These are phyloP conservation scores for Panagrolaimus sp. DNA, from an alignment of 1,140 invertebrate genomes.

Conservation along the genomic window DNA sequence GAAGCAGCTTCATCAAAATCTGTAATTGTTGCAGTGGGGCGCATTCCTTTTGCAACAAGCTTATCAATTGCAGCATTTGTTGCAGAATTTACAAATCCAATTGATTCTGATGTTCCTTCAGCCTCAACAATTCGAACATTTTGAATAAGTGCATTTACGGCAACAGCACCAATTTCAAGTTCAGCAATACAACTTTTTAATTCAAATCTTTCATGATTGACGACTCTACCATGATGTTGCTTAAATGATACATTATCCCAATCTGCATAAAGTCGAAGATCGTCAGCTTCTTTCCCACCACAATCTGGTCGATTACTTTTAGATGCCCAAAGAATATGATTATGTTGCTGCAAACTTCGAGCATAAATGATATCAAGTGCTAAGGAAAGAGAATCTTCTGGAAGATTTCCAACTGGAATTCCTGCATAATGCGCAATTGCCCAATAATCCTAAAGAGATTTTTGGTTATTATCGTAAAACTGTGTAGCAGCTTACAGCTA, in stretches of 20 bases:
- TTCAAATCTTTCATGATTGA: slow-evolving; percentile 78
- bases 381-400: slow-evolving; percentile 66
- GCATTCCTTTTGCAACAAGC: slow-evolving; percentile 46
- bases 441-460: slow-evolving; percentile 37
- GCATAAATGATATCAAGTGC: slow-evolving; percentile 48
- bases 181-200: slow-evolving; percentile 73
- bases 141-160: slow-evolving; percentile 84
- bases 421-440: slow-evolving; percentile 40
- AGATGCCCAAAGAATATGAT: slow-evolving; percentile 92
- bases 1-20: slow-evolving; percentile 80
- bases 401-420: slow-evolving; percentile 71
- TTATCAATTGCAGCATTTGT: slow-evolving; percentile 62
- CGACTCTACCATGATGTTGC: slow-evolving; percentile 63
- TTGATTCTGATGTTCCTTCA: slow-evolving; percentile 59
- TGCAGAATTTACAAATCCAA: slow-evolving; percentile 65
- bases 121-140: slow-evolving; percentile 45
- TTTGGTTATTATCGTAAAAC: not conserved
- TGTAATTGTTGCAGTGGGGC: slow-evolving; percentile 60
- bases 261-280: slow-evolving; percentile 60
- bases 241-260: slow-evolving; percentile 67
- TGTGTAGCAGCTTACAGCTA: slow-evolving; percentile 54
- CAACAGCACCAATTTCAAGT: slow-evolving; percentile 79
- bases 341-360: slow-evolving; percentile 70
- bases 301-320: slow-evolving; percentile 81
- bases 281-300: slow-evolving; percentile 89